Evolutionary conservation across 1,140 invertebrate genomes (phyloP), one percentile per base, ranked within the genome.

Genomic region (Sinella curviseta): DNA sequence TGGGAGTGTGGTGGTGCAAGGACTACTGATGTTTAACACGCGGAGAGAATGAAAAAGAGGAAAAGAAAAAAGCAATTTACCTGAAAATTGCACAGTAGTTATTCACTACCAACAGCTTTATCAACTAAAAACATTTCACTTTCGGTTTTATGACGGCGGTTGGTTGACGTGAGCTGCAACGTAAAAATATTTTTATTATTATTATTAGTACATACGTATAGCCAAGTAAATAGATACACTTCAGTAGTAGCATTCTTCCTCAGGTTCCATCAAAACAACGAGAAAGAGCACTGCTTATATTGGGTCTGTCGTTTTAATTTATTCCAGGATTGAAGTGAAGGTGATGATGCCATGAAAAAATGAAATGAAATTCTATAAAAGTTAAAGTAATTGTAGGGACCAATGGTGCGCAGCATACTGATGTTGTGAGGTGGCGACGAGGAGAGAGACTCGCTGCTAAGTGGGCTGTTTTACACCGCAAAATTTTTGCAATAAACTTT

Each of bases 41-140:
- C 26, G 57, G 20, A 12, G 24, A 70, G 26, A 24, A 31, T 70
- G n/a, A 14, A 70, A 33, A 70, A 30, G 28, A 30, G 12, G 65
- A 70, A 65, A 65, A 65, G 24, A n/a, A 70, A 70, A 70, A 70
- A 70, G 65, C 65, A 70, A 70, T 70, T 70, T 70, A 70, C 65
- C 65, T 70, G 65, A 33, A 70, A 70, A 70, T 70, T 8, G 30
- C n/a, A 33, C n/a, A 17, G 14, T 24, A n/a, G 12, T 70, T 26
- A 65, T 65, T 65, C 57, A 14, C 16, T n/a, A 65, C 39, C 8
- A 48, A 48, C 39, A 48, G 39, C 39, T 48, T 48, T 48, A 48
- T 48, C 8, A 48, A 48, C 8, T 48, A 48, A 48, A 48, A 48
- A 20, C 39, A 48, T 48, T 48, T 48, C 39, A 31, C 28, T 70